Conservation (phyloP, 2,888 invertebrate genomes). For the Myopa tessellatipennis region DNA sequence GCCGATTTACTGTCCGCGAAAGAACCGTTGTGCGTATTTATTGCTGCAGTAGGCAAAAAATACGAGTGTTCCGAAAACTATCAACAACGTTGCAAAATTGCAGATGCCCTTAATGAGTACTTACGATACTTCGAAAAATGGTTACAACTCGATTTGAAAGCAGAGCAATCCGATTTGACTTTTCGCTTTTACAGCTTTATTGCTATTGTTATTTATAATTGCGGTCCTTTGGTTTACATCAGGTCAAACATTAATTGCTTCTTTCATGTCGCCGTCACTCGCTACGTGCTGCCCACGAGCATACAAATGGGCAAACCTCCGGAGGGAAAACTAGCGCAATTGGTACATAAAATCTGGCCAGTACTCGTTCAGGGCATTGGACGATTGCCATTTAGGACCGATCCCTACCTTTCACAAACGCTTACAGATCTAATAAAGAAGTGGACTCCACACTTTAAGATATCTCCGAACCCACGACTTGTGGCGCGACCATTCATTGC, state of each 20-base stretch:
- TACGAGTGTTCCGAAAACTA: slow-evolving; percentile 48
- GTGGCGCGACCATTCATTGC: slow-evolving; percentile 63
- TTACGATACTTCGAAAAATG: slow-evolving; percentile 64
- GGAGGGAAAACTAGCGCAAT: slow-evolving; percentile 66
- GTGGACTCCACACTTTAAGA: slow-evolving; percentile 67
- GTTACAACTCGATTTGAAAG: slow-evolving; percentile 55
- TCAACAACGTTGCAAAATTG: slow-evolving; percentile 56
- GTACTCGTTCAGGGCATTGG: slow-evolving; percentile 70
- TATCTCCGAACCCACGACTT: slow-evolving; percentile 58
- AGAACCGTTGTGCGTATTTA: slow-evolving; percentile 64
- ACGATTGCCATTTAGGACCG: slow-evolving; percentile 68
- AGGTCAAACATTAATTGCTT: slow-evolving; percentile 67
- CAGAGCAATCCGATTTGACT: slow-evolving; percentile 58
- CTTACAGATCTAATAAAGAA: slow-evolving; percentile 69
- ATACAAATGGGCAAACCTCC: slow-evolving; percentile 69
- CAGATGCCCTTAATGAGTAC: slow-evolving; percentile 63
- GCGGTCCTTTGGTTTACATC: slow-evolving; percentile 62
- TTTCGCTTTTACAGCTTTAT: slow-evolving; percentile 65
- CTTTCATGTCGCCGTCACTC: slow-evolving; percentile 69
- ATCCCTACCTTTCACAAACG: slow-evolving; percentile 69
- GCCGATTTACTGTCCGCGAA: slow-evolving; percentile 57
- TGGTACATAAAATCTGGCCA: slow-evolving; percentile 70
- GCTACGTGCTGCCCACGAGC: slow-evolving; percentile 69
- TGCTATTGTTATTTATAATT: slow-evolving; percentile 66
- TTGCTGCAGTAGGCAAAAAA: slow-evolving; percentile 60